Conservation (phyloP, 2,797 vertebrate species). For the Brachymystax lenok region DNA sequence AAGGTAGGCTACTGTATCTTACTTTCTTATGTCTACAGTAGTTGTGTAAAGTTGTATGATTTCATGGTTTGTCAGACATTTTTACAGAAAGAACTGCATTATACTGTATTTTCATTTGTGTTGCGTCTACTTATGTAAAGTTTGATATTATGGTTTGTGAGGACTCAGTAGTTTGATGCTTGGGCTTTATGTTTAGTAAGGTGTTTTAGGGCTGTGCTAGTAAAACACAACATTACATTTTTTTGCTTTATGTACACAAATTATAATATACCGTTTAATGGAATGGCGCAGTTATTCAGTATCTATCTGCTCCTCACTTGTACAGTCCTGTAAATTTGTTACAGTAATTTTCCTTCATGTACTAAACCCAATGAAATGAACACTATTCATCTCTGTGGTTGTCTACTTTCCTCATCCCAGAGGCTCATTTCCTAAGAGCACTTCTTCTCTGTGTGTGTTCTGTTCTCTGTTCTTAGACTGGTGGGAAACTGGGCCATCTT, state of each 20-base stretch:
- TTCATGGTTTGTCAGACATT: no score
- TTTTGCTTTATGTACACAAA: not conserved
- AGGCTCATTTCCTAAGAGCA: slow-evolving; percentile 63
- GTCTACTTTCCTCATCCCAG: slow-evolving; percentile 30
- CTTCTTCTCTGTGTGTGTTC: slow-evolving; percentile 44
- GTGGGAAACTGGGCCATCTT: slow-evolving; percentile 60
- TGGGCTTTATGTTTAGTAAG: not conserved
- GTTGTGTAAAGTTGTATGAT: no score
- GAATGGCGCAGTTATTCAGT: not conserved
- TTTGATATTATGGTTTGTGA: not conserved
- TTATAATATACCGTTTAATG: not conserved
- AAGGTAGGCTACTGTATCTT: slow-evolving; percentile 34
- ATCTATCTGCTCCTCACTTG: not conserved
- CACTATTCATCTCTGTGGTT: slow-evolving; percentile 6
- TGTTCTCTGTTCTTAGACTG: slow-evolving; percentile 31
- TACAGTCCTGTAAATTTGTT: slow-evolving; percentile 34
- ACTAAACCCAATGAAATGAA: slow-evolving; percentile 4
- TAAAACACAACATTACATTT: no score
- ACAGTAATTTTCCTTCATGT: slow-evolving; percentile 16
- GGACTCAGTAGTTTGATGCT: not conserved
- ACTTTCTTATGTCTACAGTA: no score
- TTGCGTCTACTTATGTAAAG: not conserved
- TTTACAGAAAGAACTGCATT: no score
- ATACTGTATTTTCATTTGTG: no score
- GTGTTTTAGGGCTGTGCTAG: not conserved